Evolutionary conservation across 1,140 invertebrate species (phyloP).

Genomic region (Eulimnadia texana): DNA sequence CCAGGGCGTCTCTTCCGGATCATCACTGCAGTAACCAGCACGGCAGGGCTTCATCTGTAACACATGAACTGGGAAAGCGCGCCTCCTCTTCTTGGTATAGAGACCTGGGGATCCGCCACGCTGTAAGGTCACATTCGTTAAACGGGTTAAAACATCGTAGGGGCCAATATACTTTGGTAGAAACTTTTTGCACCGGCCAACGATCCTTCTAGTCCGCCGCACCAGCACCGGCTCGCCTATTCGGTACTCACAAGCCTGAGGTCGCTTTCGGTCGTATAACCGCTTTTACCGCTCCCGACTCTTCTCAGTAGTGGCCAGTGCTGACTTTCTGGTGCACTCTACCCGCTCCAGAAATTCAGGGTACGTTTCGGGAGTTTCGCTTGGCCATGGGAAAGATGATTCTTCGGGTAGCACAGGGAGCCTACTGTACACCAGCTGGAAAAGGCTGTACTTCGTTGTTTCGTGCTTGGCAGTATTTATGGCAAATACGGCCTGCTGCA

Average conservation of each 20-base stretch:
- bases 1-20: neutral
- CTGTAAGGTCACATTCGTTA: constrained; percentile 6
- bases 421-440: constrained; percentile 31
- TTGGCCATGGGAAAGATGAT: neutral
- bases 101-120: neutral
- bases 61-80: neutral
- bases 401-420: constrained; percentile 21
- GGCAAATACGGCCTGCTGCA: constrained; percentile 23
- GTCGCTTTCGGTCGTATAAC: neutral
- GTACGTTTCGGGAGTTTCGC: neutral
- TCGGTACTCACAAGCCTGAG: neutral
- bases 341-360: neutral
- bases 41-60: neutral
- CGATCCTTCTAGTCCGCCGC: neutral
- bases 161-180: neutral
- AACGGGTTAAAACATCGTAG: neutral
- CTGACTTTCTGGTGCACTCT: neutral
- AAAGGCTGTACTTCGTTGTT: constrained; percentile 28
- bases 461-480: constrained; percentile 24
- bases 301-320: neutral
- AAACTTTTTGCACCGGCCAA: neutral
- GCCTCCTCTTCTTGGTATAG: neutral
- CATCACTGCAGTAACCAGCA: neutral
- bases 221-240: constrained; percentile 2
- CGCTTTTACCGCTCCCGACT: neutral